Percentiles rank a stretch among this genome's conserved stretches.
phyloP scores from a whole-genome alignment of 37 sponge, comb jelly and placozoan genomes.

The Petrosia ficiformis region DNA sequence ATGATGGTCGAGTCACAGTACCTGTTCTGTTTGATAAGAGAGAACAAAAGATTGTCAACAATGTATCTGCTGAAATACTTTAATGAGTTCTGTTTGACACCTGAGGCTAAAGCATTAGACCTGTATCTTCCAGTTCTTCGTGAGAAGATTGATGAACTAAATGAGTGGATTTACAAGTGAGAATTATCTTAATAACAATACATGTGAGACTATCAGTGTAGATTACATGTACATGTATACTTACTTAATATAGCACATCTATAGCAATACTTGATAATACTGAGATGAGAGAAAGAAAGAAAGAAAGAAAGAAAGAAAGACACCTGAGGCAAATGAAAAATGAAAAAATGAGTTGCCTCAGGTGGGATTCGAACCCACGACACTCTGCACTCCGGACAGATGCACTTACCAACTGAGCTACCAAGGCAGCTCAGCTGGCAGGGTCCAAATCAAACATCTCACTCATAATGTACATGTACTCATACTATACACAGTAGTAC shows the following conservation, averaged over 20 bases:
- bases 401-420: too few relatives aligned
- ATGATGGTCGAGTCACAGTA: constrained; percentile 77
- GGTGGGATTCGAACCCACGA: too few relatives aligned
- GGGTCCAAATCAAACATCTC: too few relatives aligned
- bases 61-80: constrained; percentile 90
- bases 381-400: too few relatives aligned
- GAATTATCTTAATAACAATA: not conserved
- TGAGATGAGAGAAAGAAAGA: too few relatives aligned
- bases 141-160: constrained; percentile 71
- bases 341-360: too few relatives aligned
- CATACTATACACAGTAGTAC: too few relatives aligned
- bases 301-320: not conserved
- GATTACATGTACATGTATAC: not conserved
- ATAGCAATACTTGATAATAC: not conserved
- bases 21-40: constrained; percentile 90
- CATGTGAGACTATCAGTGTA: not conserved
- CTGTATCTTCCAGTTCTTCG: constrained; percentile 78
- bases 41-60: constrained; percentile 74
- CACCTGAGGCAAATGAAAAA: too few relatives aligned
- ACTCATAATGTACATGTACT: too few relatives aligned
- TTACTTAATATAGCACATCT: too few relatives aligned
- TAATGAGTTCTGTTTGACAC: constrained; percentile 65
- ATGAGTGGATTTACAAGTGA: constrained; percentile 84
- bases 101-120: constrained; percentile 67
- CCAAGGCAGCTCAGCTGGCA: too few relatives aligned